A percentile compares a stretch with the other conserved stretches of the same genome.
Conservation (phyloP, 2,797 vertebrate species). For the Crypturellus tataupa region DNA sequence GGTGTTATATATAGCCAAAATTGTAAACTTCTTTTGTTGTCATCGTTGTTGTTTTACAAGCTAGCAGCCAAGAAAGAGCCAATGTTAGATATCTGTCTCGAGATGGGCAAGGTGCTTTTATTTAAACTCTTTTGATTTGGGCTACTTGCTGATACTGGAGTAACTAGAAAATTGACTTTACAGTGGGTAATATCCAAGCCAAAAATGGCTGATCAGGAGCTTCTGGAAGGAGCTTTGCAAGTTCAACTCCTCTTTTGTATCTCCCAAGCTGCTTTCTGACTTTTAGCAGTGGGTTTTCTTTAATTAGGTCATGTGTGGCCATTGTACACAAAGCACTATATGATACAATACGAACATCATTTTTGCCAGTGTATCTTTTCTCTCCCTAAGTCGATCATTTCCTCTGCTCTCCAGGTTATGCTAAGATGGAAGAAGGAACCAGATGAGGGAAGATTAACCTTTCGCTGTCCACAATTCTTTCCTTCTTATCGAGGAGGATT, state of each 20-base stretch:
- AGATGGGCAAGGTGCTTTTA: not conserved
- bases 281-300: slow-evolving; percentile 14
- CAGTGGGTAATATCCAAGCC: not conserved
- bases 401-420: slow-evolving; percentile 43
- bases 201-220: slow-evolving; percentile 38
- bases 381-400: not conserved
- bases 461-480: slow-evolving; percentile 29
- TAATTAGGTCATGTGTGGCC: slow-evolving; percentile 29
- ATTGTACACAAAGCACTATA: not conserved
- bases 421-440: slow-evolving; percentile 35
- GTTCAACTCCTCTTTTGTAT: slow-evolving; percentile 38
- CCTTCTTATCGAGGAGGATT: slow-evolving; percentile 52
- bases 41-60: not conserved
- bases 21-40: not conserved
- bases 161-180: slow-evolving; percentile 9
- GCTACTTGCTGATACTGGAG: not conserved
- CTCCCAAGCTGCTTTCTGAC: slow-evolving; percentile 31
- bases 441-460: slow-evolving; percentile 61
- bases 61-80: not conserved
- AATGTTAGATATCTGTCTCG: not conserved
- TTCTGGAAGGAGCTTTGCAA: slow-evolving; percentile 52
- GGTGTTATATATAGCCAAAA: not conserved
- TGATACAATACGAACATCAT: not conserved
- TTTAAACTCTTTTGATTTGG: slow-evolving; percentile 15
- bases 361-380: not conserved